Percentiles rank a stretch among this genome's conserved stretches.
phyloP scores from a whole-genome alignment of 2,888 invertebrate genomes.

The Icerya purchasi region DNA sequence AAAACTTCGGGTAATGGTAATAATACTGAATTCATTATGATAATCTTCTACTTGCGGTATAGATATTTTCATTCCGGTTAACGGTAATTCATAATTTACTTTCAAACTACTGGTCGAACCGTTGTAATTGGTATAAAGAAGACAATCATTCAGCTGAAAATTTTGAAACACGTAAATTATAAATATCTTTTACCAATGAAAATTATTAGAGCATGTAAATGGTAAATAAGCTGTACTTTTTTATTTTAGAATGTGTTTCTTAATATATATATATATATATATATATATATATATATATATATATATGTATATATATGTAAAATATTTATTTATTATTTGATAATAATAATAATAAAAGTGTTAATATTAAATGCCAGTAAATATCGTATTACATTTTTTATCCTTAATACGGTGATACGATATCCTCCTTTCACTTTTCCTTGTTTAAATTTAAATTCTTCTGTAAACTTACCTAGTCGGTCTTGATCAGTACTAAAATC shows the following conservation, averaged over 20 bases:
- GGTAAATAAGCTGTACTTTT: background rate
- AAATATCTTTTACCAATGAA: too few relatives aligned
- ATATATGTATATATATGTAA: background rate
- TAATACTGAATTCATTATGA: constrained; percentile 33
- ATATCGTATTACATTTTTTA: too few relatives aligned
- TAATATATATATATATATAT: background rate
- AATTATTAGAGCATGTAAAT: constrained; percentile 6
- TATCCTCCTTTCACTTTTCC: too few relatives aligned
- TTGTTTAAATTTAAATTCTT: too few relatives aligned
- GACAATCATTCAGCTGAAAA: constrained; percentile 28
- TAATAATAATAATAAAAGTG: too few relatives aligned
- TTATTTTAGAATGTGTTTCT: background rate
- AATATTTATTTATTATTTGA: too few relatives aligned
- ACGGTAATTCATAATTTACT: constrained; percentile 30
- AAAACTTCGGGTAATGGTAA: constrained; percentile 32
- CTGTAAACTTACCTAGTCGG: too few relatives aligned
- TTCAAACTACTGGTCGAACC: constrained; percentile 24
- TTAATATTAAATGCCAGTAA: too few relatives aligned
- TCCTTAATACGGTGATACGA: too few relatives aligned
- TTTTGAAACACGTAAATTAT: constrained; percentile 7
- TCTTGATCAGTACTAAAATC: too few relatives aligned
- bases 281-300: background rate
- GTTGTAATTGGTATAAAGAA: constrained; percentile 27
- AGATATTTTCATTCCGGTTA: constrained; percentile 31
- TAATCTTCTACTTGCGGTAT: constrained; percentile 27